phyloP scores from a whole-genome alignment of 2,888 invertebrate genomes.

The Clitarchus hookeri region DNA sequence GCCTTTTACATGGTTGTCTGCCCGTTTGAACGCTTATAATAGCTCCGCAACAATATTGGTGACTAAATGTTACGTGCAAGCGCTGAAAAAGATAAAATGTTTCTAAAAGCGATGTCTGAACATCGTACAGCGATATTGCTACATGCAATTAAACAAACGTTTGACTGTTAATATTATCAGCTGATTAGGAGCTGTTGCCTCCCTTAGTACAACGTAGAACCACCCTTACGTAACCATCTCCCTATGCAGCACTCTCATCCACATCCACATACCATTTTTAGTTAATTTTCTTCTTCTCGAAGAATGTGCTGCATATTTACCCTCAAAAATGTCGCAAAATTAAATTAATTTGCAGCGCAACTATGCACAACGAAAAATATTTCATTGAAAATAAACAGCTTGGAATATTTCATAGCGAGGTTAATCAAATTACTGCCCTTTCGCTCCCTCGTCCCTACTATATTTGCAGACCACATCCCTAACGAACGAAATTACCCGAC shows the following conservation, averaged over 20 bases:
- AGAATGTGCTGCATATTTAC: neutral
- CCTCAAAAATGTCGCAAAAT: neutral
- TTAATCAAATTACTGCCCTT: conserved; percentile 4
- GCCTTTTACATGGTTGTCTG: too few relatives aligned
- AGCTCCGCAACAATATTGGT: too few relatives aligned
- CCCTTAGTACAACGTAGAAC: neutral
- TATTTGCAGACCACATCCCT: neutral
- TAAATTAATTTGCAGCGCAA: neutral
- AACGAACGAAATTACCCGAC: neutral
- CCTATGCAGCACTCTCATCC: neutral
- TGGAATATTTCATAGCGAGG: neutral
- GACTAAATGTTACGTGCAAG: too few relatives aligned
- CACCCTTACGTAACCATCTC: neutral
- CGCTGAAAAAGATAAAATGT: neutral
- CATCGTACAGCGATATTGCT: neutral
- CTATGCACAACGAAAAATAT: neutral
- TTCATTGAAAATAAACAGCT: neutral
- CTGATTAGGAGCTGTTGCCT: neutral
- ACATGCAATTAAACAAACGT: neutral
- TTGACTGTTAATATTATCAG: neutral
- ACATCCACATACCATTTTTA: neutral
- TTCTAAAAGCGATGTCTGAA: neutral
- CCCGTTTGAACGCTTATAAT: too few relatives aligned
- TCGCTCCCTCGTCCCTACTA: neutral
- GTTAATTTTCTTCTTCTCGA: neutral